Evolutionary conservation across 1,140 invertebrate species (phyloP).

Genomic region (Diorhabda elongata): DNA sequence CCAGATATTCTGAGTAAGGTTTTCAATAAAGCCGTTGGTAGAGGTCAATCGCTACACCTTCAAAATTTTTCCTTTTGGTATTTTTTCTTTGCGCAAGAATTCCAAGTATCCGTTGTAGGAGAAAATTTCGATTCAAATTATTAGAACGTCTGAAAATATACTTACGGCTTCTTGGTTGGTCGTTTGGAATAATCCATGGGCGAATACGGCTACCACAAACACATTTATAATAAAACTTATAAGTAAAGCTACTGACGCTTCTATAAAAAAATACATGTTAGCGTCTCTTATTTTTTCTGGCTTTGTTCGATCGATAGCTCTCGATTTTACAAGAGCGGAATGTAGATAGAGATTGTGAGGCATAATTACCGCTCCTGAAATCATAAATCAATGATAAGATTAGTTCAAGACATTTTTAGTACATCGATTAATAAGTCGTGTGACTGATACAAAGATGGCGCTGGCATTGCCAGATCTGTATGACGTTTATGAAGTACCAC

Average conservation of each 20-base stretch:
- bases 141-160: background rate
- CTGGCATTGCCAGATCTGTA: too few relatives aligned
- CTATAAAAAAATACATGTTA: slow-evolving; percentile 88
- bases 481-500: too few relatives aligned
- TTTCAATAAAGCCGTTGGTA: too few relatives aligned
- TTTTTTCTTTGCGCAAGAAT: too few relatives aligned
- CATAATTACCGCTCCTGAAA: slow-evolving; percentile 79
- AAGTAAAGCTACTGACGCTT: slow-evolving; percentile 77
- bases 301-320: slow-evolving; percentile 74
- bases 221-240: slow-evolving; percentile 89
- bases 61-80: too few relatives aligned
- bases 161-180: slow-evolving; percentile 57
- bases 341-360: slow-evolving; percentile 93
- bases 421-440: too few relatives aligned
- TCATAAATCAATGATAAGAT: background rate
- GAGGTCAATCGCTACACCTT: too few relatives aligned
- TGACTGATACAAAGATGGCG: too few relatives aligned
- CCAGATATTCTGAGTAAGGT: too few relatives aligned
- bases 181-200: slow-evolving; percentile 72
- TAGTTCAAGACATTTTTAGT: too few relatives aligned
- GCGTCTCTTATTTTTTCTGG: slow-evolving; percentile 73
- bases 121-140: too few relatives aligned
- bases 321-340: slow-evolving; percentile 85
- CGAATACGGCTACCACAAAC: slow-evolving; percentile 88
- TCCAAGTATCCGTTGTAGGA: too few relatives aligned